These are phyloP conservation scores for Bradypus variegatus DNA, from an alignment of 2,797 vertebrate species.

Conservation along the genomic window DNA sequence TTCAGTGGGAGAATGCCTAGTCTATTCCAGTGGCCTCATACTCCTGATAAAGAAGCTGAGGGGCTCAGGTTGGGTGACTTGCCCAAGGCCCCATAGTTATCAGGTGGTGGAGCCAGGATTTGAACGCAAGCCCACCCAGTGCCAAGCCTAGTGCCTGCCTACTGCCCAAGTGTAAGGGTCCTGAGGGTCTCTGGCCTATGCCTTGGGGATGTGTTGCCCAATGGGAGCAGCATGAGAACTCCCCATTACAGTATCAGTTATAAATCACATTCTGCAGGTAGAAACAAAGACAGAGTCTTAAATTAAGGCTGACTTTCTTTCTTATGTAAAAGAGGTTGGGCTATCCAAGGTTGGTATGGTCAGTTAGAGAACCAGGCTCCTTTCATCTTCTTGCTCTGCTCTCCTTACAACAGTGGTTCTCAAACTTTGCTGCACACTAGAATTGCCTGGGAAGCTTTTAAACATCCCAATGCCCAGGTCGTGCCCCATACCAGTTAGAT, in stretches of 20 bases:
- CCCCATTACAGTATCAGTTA: not conserved
- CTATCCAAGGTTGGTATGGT: not conserved
- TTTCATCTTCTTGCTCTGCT: not conserved
- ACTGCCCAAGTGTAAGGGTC: not conserved
- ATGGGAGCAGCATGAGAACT: not conserved
- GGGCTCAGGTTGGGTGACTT: not conserved
- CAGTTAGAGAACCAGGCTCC: not conserved
- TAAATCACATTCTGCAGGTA: not conserved
- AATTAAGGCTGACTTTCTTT: not conserved
- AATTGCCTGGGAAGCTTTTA: not conserved
- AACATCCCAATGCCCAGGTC: not conserved
- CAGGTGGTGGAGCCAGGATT: not conserved
- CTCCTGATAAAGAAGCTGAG: not conserved
- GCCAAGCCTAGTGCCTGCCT: not conserved
- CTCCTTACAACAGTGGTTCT: not conserved
- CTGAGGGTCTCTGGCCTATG: not conserved
- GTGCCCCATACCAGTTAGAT: not conserved
- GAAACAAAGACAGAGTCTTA: not conserved
- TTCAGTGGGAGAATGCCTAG: not conserved
- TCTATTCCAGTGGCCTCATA: not conserved
- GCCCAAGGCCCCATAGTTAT: not conserved
- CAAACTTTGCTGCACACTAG: not conserved
- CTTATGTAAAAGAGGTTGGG: not conserved
- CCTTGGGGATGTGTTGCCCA: not conserved
- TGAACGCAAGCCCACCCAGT: not conserved